phyloP scores from a whole-genome alignment of 2,797 vertebrate genomes.

The Sebastes oblongus region DNA sequence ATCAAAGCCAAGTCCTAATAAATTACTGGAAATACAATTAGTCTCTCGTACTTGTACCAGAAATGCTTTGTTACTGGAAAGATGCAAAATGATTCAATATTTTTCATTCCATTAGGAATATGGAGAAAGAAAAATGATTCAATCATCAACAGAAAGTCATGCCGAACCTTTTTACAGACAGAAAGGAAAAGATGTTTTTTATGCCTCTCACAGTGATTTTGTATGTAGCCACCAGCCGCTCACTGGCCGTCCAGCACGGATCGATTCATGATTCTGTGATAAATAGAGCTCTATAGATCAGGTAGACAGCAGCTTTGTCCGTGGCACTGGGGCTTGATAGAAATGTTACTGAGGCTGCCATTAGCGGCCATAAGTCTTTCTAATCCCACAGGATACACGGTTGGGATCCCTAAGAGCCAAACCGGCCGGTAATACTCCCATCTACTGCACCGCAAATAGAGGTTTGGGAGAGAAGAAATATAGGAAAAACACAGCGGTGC shows the following conservation, averaged over 20 bases:
- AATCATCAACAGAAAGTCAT: constrained; percentile 13
- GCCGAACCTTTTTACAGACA: constrained; percentile 1
- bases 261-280: constrained; percentile 61
- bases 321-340: constrained; percentile 49
- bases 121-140: neutral
- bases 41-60: neutral
- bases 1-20: constrained; percentile 34
- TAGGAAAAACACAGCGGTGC: constrained; percentile 3
- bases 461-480: constrained; percentile 13
- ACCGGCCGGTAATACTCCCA: constrained; percentile 5
- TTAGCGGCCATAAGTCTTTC: constrained; percentile 56
- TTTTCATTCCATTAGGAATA: constrained; percentile 11
- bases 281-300: constrained; percentile 61
- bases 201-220: neutral
- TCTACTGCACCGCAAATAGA: constrained; percentile 15
- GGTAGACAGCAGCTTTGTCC: constrained; percentile 50
- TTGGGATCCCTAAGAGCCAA: constrained; percentile 25
- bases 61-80: constrained; percentile 32
- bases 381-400: constrained; percentile 40
- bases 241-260: constrained; percentile 16
- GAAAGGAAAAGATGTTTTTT: neutral
- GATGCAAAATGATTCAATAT: constrained; percentile 25
- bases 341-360: constrained; percentile 52
- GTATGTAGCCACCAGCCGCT: constrained; percentile 13
- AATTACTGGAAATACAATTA: constrained; percentile 44